These are phyloP conservation scores for Drosophila jambulina DNA, from an alignment of 1,140 invertebrate species.

Conservation along the genomic window DNA sequence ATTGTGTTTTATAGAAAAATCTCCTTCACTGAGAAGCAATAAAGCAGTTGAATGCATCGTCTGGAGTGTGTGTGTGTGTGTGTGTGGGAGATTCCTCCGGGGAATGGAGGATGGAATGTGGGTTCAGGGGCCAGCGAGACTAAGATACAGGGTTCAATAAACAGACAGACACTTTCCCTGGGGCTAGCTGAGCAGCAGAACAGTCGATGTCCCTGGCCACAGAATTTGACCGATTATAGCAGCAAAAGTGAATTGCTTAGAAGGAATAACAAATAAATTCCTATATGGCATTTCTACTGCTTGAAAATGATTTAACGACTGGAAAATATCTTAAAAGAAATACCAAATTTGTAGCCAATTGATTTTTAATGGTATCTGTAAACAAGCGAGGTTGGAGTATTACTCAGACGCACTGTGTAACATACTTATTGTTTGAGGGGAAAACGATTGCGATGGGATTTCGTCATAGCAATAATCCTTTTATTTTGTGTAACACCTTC, in stretches of 20 bases:
- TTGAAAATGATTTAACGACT: background rate
- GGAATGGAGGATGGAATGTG: background rate
- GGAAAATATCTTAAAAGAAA: background rate
- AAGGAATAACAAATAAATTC: slow-evolving; percentile 27
- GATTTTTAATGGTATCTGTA: background rate
- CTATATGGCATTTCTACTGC: background rate
- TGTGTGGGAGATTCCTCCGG: background rate
- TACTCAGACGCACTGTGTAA: slow-evolving; percentile 2
- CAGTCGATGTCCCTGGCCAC: slow-evolving; percentile 53
- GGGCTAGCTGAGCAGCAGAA: slow-evolving; percentile 15
- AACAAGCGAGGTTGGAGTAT: background rate
- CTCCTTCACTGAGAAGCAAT: slow-evolving; percentile 37
- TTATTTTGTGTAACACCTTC: too few relatives aligned
- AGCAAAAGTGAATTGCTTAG: slow-evolving; percentile 25
- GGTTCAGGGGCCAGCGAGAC: slow-evolving; percentile 1
- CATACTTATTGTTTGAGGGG: background rate
- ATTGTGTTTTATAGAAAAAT: slow-evolving; percentile 38
- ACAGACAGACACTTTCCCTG: slow-evolving; percentile 34
- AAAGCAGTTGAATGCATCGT: slow-evolving; percentile 40
- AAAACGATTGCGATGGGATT: background rate
- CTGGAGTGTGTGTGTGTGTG: slow-evolving; percentile 5
- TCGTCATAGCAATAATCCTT: too few relatives aligned
- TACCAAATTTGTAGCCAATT: background rate
- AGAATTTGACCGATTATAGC: slow-evolving; percentile 74
- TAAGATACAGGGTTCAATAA: slow-evolving; percentile 26